phyloP scores from a whole-genome alignment of 2,888 invertebrate species.

The Stictocephala bisonia region DNA sequence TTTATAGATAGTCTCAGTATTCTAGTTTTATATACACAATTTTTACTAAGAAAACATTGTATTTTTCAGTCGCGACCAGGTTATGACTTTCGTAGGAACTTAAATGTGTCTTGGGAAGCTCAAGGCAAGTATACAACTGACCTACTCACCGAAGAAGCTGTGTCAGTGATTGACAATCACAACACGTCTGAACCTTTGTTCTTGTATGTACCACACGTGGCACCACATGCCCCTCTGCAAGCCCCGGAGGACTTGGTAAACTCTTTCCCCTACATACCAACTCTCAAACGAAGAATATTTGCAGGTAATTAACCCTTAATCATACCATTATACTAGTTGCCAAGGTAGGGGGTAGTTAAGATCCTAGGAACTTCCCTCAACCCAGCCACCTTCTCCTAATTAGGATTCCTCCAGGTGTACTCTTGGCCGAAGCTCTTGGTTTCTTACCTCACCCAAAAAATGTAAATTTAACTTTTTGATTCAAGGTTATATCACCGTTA shows the following conservation, averaged over 20 bases:
- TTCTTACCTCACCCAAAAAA: too few species aligned
- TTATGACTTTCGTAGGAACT: slow-evolving; percentile 73
- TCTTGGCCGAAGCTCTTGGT: too few species aligned
- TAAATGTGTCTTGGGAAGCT: slow-evolving; percentile 77
- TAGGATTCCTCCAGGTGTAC: too few species aligned
- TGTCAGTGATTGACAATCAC: slow-evolving; percentile 77
- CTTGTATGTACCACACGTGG: slow-evolving; percentile 87
- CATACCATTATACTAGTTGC: background rate
- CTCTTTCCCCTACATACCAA: slow-evolving; percentile 75
- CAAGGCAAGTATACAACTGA: slow-evolving; percentile 89
- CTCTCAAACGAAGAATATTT: slow-evolving; percentile 77
- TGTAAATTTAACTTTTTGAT: too few species aligned
- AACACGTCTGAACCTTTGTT: slow-evolving; percentile 79
- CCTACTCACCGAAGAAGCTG: slow-evolving; percentile 81
- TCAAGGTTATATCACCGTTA: too few species aligned
- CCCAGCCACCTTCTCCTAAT: too few species aligned
- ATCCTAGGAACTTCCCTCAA: too few species aligned
- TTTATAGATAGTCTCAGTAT: too few species aligned
- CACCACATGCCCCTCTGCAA: slow-evolving; percentile 88
- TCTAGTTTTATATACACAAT: too few species aligned
- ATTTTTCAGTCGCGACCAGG: slow-evolving; percentile 67
- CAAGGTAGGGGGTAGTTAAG: too few species aligned
- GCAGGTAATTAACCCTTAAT: slow-evolving; percentile 72
- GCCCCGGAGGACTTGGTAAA: slow-evolving; percentile 78
- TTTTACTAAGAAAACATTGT: too few species aligned